Base-by-base conservation (phyloP, 2,797 vertebrate species). In the Gadopsis marmoratus region DNA sequence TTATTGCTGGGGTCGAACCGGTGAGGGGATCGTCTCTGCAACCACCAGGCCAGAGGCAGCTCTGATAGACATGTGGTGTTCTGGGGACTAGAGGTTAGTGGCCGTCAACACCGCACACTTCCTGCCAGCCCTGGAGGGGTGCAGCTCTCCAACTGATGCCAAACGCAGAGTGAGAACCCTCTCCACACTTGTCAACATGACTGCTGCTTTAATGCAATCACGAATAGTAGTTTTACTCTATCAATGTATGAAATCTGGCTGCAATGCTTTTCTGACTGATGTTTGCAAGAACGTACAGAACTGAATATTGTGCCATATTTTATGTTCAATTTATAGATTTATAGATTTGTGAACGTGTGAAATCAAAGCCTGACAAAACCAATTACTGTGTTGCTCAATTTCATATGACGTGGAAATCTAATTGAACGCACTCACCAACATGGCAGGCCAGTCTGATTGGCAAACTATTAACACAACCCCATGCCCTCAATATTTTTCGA, bases 401-500 rank as follows among this genome's bases (percentile, higher is more conserved):
- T 86, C 73, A 88, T 89, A 87, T 90, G 79, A 88, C 90, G 81
- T 86, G 59, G 78, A 72, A 85, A 86, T 82, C 80, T 88, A 86
- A 88, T 86, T 85, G 84, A 90, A 89, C 71, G 71, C 63, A 71
- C 78, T 74, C 71, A 78, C 90, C 89, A 86, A 81, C 88, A 86
- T 71, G 64, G 65, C 7, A 26, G 71, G 43, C 78, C 54, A 81
- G 59, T 82, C 69, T 88, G 65, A 91, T 82, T 85, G 83, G 86
- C 84, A 91, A 82, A 90, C 85, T 86, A 86, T 92, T 88, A 92
- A 86, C 78, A 82, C 78, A 89, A 88, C 76, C 81, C 70, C 16
- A 7, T 83, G 81, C 81, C 84, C 81, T 79, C 78, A 87, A 87
- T 88, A 84, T 84, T 89, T 86, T 83, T 83, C 33, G 1, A 71